phyloP scores from a whole-genome alignment of 2,888 invertebrate genomes.

The Lepidocyrtinus sp. region DNA sequence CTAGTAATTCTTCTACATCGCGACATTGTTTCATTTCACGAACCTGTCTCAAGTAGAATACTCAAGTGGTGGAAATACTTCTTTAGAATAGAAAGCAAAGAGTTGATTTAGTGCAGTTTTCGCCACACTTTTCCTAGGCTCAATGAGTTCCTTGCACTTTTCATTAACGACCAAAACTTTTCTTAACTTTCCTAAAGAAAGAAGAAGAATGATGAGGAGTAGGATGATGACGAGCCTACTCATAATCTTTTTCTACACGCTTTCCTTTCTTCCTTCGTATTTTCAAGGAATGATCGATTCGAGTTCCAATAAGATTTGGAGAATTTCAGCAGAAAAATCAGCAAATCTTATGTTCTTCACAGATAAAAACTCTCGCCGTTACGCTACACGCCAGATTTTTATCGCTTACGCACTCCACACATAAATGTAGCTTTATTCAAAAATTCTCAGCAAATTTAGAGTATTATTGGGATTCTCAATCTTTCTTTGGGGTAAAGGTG shows the following conservation, averaged over 20 bases:
- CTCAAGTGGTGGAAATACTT: too few relatives aligned
- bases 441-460: background rate
- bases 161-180: conserved; percentile 37
- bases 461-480: background rate
- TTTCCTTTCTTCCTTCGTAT: background rate
- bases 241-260: conserved; percentile 19
- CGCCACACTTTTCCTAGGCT: conserved; percentile 19
- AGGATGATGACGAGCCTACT: conserved; percentile 4
- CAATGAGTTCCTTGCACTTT: conserved; percentile 27
- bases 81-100: conserved; percentile 43
- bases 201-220: conserved; percentile 3
- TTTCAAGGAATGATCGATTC: conserved; percentile 47
- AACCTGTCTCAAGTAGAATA: background rate
- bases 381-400: too few relatives aligned
- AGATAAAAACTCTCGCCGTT: background rate
- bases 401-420: too few relatives aligned
- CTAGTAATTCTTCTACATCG: too few relatives aligned
- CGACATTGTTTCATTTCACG: conserved; percentile 15
- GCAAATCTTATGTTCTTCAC: background rate
- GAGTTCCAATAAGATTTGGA: too few relatives aligned
- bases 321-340: background rate
- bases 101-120: conserved; percentile 56
- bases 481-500: too few relatives aligned
- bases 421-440: background rate
- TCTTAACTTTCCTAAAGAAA: conserved; percentile 19